Evolutionary conservation across 2,113 vertebrate genomes (phyloP), one percentile per base, ranked within the genome.

Genomic region (Chaetodon auriga): DNA sequence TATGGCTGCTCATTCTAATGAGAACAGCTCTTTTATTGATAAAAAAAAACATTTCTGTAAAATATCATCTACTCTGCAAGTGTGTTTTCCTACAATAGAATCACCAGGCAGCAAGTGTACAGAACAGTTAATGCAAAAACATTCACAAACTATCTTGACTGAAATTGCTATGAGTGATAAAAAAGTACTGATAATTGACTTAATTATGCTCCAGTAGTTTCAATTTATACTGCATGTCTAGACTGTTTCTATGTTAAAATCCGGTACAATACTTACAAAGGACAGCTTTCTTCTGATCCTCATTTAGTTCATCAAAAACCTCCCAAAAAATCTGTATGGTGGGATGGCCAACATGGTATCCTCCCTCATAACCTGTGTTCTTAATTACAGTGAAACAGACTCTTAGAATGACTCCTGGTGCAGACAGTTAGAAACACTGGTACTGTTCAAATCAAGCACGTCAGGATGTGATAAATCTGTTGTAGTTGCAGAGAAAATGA

Each of bases 291-390:
- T 95, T 97, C 66, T 96, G 85, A 3, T 93, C 89, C 51, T 93
- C 77, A 68, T 86, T 85, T 16, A 97, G 85, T 49, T 95, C 94
- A 12, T 96, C 95, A 87, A 97, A 96, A 70, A 96, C 95, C 72
- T 96, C 76, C 96, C 96, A 97, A 86, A 97, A 97, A 82, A 91
- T 95, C 49, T 87, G 2, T 19, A 95, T 87, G 74, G 90, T 96
- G 55, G 92, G 93, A 35, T 96, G 96, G 45, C 5, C 43, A 3
- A 11, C 54, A 23, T 87, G 6, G 45, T 92, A 95, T 8, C 0
- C 14, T 5, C 46, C 63, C 3, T 65, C 7, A 72, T 96, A 97
- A 4, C 0, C 0, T 12, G 96, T 92, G 88, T 94, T 95, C 96
- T 97, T 97, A 78, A 19, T 76, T 1, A 81, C 1, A 76, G 63